Base-by-base conservation (phyloP, 2,113 vertebrate genomes). In the Forbesichthys papilliferus region DNA sequence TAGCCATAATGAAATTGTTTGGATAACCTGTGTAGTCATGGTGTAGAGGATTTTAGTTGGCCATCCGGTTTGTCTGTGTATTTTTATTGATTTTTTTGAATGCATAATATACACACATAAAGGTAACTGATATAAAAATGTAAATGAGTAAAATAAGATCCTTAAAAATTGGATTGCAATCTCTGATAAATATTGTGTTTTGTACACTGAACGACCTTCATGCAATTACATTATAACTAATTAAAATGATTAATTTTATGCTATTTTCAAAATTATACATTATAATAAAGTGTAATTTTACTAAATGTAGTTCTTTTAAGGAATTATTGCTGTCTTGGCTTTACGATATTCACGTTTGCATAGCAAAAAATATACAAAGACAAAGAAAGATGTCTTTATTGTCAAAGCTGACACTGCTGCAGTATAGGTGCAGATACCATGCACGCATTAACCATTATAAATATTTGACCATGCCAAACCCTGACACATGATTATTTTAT, bases 401-500 rank as follows among this genome's bases (percentile, higher is more conserved):
- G 52, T 16, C n/a, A 14, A 62, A 18, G 51, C 66, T 61, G 62
- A 66, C 46, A 33, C 16, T 20, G 68, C 18, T 33, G 27, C 27
- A 27, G 27, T 27, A 27, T 27, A 27, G 51, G 33, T 20, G 52
- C 51, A 42, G 66, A 49, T 67, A 80, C 47, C 63, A 36, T 68
- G 68, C 63, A 34, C 65, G 68, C 33, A 80, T 51, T 73, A 64
- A 75, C 73, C 78, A 48, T 62, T 71, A 69, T 66, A 67, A 82
- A 86, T 80, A 81, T 79, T 85, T 61, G 51, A 80, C 53, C 52
- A 60, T 34, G 68, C 60, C 73, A 48, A 62, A 71, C 64, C 52
- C 52, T 70, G 46, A 48, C 79, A 56, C 61, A 86, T 78, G 27
- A 84, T 77, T 77, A 73, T 82, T 83, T 84, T 11, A 74, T 84